Base-by-base conservation (phyloP, 2,888 invertebrate genomes). In the Bimastos eiseni region DNA sequence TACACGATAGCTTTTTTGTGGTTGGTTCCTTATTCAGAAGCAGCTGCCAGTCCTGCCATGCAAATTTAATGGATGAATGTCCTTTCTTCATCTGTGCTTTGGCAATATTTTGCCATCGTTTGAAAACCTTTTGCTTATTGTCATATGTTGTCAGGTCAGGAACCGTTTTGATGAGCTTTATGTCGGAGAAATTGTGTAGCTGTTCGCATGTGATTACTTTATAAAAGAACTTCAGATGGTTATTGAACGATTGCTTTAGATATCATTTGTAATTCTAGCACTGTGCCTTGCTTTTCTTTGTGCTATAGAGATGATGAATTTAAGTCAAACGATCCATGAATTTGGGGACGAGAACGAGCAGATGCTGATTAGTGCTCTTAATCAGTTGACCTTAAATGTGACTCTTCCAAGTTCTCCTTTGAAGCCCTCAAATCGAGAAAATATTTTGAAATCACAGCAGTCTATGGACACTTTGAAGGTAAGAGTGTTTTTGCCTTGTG, bases 391-490 rank as follows among this genome's bases (percentile, higher is more conserved):
- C n/a, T 33, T 37, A 34, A 86, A 86, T 36, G 19, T 24, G 34
- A 24, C 37, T 34, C 86, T 36, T 15, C 37, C 37, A 37, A 86
- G 86, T 86, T 86, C 86, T 34, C 86, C 86, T 86, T 24, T 86
- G 86, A 86, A 86, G 24, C 34, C 86, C 17, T 86, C 86, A 37
- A 86, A 86, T 86, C 86, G 86, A 86, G 86, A 86, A 34, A 86
- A 86, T 37, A 86, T 86, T 86, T 36, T 36, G 34, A 36, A 37
- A 19, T 86, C 86, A 36, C 86, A 21, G 37, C 34, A 86, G 34
- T 86, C 86, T 86, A 19, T 86, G 30, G 86, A 33, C 17, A 6
- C 21, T 24, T 86, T 36, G 86, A 86, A 86, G 86, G 86, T 86
- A 36, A 19, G 37, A 86, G 24, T 36, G 84, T 24, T 17, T 49